Percentiles rank a stretch among this genome's conserved stretches.
phyloP scores from a whole-genome alignment of 2,113 vertebrate genomes.

The Engraulis encrasicolus region DNA sequence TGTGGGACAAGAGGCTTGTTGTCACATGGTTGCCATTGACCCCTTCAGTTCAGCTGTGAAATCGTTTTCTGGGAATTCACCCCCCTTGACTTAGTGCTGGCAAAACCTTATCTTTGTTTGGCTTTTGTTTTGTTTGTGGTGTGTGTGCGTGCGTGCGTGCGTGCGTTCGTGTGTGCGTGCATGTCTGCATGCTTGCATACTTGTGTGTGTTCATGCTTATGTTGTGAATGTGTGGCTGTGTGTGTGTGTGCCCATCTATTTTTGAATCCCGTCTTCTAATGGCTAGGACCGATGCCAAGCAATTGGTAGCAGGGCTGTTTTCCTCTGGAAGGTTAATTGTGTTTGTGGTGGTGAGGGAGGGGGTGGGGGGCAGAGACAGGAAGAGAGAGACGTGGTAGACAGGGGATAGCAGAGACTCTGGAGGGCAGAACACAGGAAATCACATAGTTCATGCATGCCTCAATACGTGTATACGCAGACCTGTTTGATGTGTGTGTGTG shows the following conservation, averaged over 20 bases:
- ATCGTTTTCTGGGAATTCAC: neutral
- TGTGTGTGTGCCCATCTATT: no score
- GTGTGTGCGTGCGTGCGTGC: neutral
- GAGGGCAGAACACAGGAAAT: neutral
- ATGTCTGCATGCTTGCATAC: no score
- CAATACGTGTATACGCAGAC: neutral
- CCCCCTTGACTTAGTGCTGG: neutral
- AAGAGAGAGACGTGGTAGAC: constrained; percentile 16
- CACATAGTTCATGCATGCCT: neutral
- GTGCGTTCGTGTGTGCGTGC: no score
- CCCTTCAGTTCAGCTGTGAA: neutral
- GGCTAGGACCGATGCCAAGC: constrained; percentile 28
- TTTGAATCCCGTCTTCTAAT: constrained; percentile 6
- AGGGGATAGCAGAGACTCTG: neutral
- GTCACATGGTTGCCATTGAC: neutral
- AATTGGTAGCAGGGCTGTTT: constrained; percentile 38
- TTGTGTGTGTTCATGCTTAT: no score
- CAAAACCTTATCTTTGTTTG: neutral
- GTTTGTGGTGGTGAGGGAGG: neutral
- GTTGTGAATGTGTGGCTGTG: no score
- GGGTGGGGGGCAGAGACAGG: constrained; percentile 4
- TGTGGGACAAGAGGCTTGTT: neutral
- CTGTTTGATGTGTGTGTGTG: neutral
- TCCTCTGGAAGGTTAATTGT: neutral
- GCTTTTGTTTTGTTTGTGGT: constrained; percentile 2